These are phyloP conservation scores for Montipora capricornis DNA, from an alignment of 64 coral and sea anemone genomes.

Conservation along the genomic window DNA sequence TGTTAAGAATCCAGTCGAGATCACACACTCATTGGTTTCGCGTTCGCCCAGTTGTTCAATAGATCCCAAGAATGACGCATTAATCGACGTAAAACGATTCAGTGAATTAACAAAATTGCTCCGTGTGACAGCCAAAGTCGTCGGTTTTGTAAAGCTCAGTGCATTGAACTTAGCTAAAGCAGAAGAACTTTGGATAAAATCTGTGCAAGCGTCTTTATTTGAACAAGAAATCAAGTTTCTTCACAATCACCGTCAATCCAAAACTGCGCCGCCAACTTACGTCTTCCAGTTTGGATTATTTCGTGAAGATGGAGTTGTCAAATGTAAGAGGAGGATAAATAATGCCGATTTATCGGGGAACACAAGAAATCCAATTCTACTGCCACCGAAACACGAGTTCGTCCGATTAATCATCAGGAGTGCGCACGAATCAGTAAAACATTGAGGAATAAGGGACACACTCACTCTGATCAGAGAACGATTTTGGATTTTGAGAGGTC, in stretches of 20 bases:
- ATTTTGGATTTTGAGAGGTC: slow-evolving; percentile 44
- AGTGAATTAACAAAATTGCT: slow-evolving; percentile 15
- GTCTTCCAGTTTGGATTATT: slow-evolving; percentile 20
- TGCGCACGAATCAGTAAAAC: slow-evolving; percentile 13
- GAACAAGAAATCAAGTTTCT: slow-evolving; percentile 23
- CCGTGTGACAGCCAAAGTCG: slow-evolving; percentile 6
- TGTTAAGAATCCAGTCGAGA: neutral
- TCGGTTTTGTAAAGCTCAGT: neutral
- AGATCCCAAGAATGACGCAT: neutral
- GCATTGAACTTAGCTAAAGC: neutral
- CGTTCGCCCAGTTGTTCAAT: too few relatives aligned
- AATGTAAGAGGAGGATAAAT: slow-evolving; percentile 22
- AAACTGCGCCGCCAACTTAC: neutral
- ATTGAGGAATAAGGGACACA: slow-evolving; percentile 42
- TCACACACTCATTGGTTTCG: neutral
- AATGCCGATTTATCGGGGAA: slow-evolving; percentile 3
- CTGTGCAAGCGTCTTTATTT: slow-evolving; percentile 5
- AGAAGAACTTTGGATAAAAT: slow-evolving; percentile 31
- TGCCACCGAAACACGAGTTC: slow-evolving; percentile 14
- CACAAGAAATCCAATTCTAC: slow-evolving; percentile 50
- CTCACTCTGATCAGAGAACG: slow-evolving; percentile 30
- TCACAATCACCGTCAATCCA: neutral
- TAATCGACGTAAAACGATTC: slow-evolving; percentile 31
- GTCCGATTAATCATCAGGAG: slow-evolving; percentile 1
- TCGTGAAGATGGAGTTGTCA: neutral